These are phyloP conservation scores for Drosophila oshimai DNA, from an alignment of 1,140 invertebrate species.

Conservation along the genomic window DNA sequence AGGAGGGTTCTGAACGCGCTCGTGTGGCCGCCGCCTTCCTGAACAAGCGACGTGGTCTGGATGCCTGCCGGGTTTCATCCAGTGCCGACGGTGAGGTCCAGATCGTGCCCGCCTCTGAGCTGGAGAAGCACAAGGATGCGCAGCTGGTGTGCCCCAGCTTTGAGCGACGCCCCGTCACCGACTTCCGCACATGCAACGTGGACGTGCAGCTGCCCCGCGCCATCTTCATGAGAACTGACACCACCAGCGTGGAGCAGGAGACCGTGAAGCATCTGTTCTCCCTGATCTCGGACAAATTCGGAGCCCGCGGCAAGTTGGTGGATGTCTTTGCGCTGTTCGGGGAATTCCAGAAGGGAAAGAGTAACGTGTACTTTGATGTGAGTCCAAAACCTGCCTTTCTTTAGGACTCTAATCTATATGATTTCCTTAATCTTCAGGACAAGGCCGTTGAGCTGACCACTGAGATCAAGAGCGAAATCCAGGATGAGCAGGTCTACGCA, in stretches of 20 bases:
- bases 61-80: constrained; percentile 38
- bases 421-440: constrained; percentile 42
- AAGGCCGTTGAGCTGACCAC: constrained; percentile 57
- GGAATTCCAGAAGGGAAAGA: constrained; percentile 53
- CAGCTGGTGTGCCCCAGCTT: constrained; percentile 66
- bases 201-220: constrained; percentile 67
- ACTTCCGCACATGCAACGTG: constrained; percentile 61
- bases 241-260: constrained; percentile 62
- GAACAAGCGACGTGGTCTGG: constrained; percentile 61
- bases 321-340: constrained; percentile 79
- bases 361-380: constrained; percentile 72
- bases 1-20: constrained; percentile 46
- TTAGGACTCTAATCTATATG: too few species aligned
- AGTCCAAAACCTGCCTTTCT: constrained; percentile 14
- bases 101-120: constrained; percentile 58
- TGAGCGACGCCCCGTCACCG: constrained; percentile 65
- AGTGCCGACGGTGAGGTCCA: constrained; percentile 42
- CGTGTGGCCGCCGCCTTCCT: constrained; percentile 56
- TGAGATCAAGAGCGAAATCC: constrained; percentile 47
- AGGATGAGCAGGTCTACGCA: constrained; percentile 59
- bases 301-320: constrained; percentile 57
- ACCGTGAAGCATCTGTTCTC: constrained; percentile 75
- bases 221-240: constrained; percentile 57
- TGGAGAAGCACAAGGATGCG: constrained; percentile 67
- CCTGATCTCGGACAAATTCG: constrained; percentile 72